Base-by-base conservation (phyloP, 2,797 vertebrate genomes). In the Neosilurus mollespiculum region DNA sequence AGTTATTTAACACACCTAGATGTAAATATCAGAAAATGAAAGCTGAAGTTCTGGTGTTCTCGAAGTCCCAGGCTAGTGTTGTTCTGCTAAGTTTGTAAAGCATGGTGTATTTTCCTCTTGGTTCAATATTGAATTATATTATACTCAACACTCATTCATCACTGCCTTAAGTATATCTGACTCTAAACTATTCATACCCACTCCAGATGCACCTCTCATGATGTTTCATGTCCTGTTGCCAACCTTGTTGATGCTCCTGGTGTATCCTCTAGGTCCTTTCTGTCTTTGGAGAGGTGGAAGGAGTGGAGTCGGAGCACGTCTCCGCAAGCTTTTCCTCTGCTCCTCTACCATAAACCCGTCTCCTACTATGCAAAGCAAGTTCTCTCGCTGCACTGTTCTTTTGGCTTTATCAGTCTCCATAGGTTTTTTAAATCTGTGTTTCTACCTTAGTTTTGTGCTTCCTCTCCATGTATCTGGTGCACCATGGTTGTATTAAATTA, bases 351-450 rank as follows among this genome's bases (percentile, higher is more conserved):
- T 96, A 96, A 94, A 95, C 83, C 90, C 95, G 83, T 95, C 96
- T 89, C 92, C 95, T 94, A 94, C 92, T 94, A 94, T 93, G 92
- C 95, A 97, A 98, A 98, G 97, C 98, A 98, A 99, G 97, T 98
- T 91, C 85, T 88, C 67, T 83, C 85, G 26, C 37, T 34, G 49
- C 54, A 75, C 51, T 58, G 34, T 14, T 72, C 43, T 78, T 1
- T 70, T 86, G 71, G 30, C 62, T 81, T 81, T 56, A 30, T 78
- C 54, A 49, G 64, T 82, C 84, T 86, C 58, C 51, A 56, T 43
- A 43, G 8, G 8, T 43, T 43, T 43, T 43, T 43, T 43, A 43
- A 30, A 30, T 30, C 43, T 43, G 43, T 80, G n/a, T 79, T 69
- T 78, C n/a, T 20, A 77, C 51, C 18, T 71, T 43, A 10, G 61